Conservation (phyloP, 1,140 invertebrate genomes). For the Coenobita brevimanus region DNA sequence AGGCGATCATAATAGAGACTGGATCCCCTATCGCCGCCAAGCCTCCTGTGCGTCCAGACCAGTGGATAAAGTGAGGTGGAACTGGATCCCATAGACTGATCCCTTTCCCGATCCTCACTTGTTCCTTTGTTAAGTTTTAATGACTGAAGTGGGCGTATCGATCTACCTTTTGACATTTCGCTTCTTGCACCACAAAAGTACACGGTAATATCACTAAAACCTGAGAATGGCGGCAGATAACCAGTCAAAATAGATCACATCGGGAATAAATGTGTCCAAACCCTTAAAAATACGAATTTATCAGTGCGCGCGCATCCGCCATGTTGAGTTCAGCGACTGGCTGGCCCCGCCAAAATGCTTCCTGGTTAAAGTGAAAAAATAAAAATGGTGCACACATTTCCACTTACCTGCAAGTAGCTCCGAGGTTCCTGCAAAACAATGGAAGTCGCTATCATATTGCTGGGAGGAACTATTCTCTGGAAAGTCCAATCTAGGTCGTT, state of each 20-base stretch:
- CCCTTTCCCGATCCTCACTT: conserved; percentile 32
- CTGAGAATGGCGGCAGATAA: neutral
- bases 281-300: conserved; percentile 35
- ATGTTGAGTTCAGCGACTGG: conserved; percentile 52
- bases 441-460: conserved; percentile 60
- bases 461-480: conserved; percentile 59
- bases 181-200: neutral
- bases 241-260: neutral
- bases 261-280: neutral
- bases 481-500: conserved; percentile 68
- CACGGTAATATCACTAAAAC: neutral
- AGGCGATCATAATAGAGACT: neutral
- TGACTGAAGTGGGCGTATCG: conserved; percentile 53
- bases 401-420: conserved; percentile 63
- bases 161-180: conserved; percentile 18
- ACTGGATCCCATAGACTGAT: neutral
- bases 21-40: neutral
- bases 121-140: conserved; percentile 47
- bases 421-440: conserved; percentile 66
- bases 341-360: conserved; percentile 55
- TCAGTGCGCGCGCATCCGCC: conserved; percentile 60
- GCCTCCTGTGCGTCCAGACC: neutral
- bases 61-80: neutral
- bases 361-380: conserved; percentile 5
- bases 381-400: conserved; percentile 16